Evolutionary conservation across 2,888 invertebrate genomes (phyloP).

Genomic region (Bellardia pandia): DNA sequence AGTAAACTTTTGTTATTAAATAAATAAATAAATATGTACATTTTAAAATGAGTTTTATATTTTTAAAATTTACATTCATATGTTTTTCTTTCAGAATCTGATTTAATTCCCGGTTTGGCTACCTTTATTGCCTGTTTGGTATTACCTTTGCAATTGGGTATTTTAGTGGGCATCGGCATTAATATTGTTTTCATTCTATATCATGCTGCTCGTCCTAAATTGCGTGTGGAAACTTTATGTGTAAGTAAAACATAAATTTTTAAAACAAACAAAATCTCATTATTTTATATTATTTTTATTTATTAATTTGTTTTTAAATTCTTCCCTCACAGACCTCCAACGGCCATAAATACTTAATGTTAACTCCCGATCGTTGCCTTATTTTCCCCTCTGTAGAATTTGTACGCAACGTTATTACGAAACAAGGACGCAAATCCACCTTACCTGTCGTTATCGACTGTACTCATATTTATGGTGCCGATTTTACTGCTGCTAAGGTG

Average conservation of each 20-base stretch:
- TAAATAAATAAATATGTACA: neutral
- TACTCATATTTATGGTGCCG: constrained; percentile 94
- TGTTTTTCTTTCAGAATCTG: constrained; percentile 88
- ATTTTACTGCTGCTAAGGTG: constrained; percentile 93
- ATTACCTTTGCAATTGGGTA: constrained; percentile 94
- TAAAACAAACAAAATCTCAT: no score
- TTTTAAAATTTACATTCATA: no score
- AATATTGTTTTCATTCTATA: constrained; percentile 94
- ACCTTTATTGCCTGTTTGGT: constrained; percentile 94
- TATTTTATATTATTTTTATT: neutral
- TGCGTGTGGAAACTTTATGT: constrained; percentile 90
- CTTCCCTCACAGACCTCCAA: constrained; percentile 85
- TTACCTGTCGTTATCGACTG: constrained; percentile 94
- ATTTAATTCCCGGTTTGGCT: constrained; percentile 92
- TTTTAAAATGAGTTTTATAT: no score
- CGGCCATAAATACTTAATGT: constrained; percentile 91
- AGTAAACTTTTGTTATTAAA: constrained; percentile 81
- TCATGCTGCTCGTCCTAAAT: constrained; percentile 94
- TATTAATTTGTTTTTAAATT: neutral
- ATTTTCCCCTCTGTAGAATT: constrained; percentile 96
- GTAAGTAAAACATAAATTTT: constrained; percentile 84
- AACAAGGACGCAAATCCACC: constrained; percentile 89
- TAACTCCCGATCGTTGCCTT: constrained; percentile 94
- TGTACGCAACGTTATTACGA: constrained; percentile 93
- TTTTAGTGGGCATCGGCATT: constrained; percentile 92